A percentile compares a stretch with the other conserved stretches of the same genome.
Conservation (phyloP, 1,140 invertebrate genomes). For the Metopolophium dirhodum region DNA sequence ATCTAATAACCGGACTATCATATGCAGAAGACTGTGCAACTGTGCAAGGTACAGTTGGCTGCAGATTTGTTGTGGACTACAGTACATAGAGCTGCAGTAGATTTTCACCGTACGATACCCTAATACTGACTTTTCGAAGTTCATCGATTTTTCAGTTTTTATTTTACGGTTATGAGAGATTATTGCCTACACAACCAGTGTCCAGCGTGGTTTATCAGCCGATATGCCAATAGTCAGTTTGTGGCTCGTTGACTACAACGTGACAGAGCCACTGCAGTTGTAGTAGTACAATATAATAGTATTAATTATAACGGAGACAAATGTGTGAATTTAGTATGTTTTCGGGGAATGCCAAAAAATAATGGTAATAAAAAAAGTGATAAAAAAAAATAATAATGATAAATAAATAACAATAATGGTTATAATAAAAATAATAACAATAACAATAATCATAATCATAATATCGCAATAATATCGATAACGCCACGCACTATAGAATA, state of each 20-base stretch:
- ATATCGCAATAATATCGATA: not conserved
- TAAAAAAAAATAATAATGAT: not conserved
- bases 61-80: not conserved
- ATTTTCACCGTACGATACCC: not conserved
- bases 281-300: not conserved
- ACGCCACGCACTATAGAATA: not conserved
- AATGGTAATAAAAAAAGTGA: not conserved
- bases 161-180: not conserved
- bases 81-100: not conserved
- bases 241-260: not conserved
- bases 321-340: not conserved
- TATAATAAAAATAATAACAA: not conserved
- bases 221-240: not conserved
- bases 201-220: not conserved
- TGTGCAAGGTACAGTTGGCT: not conserved
- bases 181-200: not conserved
- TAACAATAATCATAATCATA: not conserved
- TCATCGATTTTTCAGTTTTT: not conserved
- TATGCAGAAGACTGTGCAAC: too few species aligned
- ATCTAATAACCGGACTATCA: too few species aligned
- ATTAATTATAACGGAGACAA: not conserved
- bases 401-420: constrained; percentile 5
- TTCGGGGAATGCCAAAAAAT: not conserved
- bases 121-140: not conserved
- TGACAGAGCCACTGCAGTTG: not conserved